phyloP scores from a whole-genome alignment of 1,140 invertebrate species.

The Euura lappo region DNA sequence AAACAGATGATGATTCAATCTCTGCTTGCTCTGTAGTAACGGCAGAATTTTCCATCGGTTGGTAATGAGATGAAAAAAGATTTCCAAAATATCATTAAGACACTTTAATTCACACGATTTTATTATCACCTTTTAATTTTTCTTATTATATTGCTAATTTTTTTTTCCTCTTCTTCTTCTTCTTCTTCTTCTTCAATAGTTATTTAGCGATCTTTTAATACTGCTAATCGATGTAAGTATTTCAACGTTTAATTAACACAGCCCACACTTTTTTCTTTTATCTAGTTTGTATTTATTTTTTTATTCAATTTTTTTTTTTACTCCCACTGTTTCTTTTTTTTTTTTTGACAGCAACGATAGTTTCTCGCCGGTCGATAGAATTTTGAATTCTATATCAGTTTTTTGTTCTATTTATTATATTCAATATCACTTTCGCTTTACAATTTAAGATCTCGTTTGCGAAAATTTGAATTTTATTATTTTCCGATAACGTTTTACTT shows the following conservation, averaged over 20 bases:
- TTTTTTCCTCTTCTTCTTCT: neutral
- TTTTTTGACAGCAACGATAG: no score
- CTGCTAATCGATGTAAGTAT: neutral
- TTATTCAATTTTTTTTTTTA: no score
- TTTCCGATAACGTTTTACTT: neutral
- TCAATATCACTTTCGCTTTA: neutral
- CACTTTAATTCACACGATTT: neutral
- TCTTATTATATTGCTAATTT: neutral
- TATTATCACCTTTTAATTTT: conserved; percentile 1
- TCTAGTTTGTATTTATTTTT: neutral
- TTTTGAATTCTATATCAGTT: no score
- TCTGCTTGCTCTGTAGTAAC: no score
- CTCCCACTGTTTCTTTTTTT: no score
- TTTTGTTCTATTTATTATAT: neutral
- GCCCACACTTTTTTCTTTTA: neutral
- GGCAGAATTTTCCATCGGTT: no score
- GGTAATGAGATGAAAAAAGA: no score
- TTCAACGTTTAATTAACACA: neutral
- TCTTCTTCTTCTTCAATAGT: neutral
- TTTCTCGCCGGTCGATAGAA: no score
- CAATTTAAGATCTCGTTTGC: no score
- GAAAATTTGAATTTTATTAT: neutral
- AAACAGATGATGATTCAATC: no score
- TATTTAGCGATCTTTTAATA: neutral
- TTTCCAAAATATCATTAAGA: neutral